These are phyloP conservation scores for Morpho helenor DNA, from an alignment of 2,888 invertebrate genomes.

Conservation along the genomic window DNA sequence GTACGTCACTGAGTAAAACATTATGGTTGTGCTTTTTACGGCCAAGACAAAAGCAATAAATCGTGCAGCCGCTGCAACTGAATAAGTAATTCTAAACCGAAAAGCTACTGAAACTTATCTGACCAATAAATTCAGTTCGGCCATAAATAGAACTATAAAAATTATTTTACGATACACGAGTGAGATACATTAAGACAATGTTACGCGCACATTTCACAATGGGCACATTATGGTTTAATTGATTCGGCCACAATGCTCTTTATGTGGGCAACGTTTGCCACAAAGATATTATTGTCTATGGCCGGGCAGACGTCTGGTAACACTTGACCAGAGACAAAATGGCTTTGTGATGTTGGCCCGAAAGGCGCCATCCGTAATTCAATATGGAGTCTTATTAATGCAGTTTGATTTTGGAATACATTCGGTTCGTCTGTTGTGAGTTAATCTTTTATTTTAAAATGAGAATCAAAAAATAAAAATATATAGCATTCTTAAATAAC, in stretches of 20 bases:
- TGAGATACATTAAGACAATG: constrained; percentile 76
- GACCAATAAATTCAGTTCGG: constrained; percentile 63
- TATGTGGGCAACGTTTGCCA: constrained; percentile 55
- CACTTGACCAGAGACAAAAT: constrained; percentile 78
- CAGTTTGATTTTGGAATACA: constrained; percentile 40
- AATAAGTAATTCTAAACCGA: constrained; percentile 57
- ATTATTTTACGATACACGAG: constrained; percentile 69
- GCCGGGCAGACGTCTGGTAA: constrained; percentile 70
- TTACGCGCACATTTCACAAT: constrained; percentile 68
- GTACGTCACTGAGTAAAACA: constrained; percentile 25
- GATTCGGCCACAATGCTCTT: constrained; percentile 74
- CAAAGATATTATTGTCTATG: constrained; percentile 75
- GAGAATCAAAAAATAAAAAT: not conserved
- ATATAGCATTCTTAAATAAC: not conserved
- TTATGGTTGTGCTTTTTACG: constrained; percentile 32
- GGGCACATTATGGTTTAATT: constrained; percentile 74
- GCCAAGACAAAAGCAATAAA: constrained; percentile 53
- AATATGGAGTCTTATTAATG: constrained; percentile 50
- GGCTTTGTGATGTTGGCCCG: constrained; percentile 68
- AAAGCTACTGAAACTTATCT: constrained; percentile 69
- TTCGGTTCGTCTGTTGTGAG: constrained; percentile 28
- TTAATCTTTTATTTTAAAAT: constrained; percentile 14
- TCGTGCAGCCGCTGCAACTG: constrained; percentile 31
- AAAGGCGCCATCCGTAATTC: constrained; percentile 74
- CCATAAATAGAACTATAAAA: constrained; percentile 76